Base-by-base conservation (phyloP, 2,797 vertebrate genomes). In the Amniataba percoides region DNA sequence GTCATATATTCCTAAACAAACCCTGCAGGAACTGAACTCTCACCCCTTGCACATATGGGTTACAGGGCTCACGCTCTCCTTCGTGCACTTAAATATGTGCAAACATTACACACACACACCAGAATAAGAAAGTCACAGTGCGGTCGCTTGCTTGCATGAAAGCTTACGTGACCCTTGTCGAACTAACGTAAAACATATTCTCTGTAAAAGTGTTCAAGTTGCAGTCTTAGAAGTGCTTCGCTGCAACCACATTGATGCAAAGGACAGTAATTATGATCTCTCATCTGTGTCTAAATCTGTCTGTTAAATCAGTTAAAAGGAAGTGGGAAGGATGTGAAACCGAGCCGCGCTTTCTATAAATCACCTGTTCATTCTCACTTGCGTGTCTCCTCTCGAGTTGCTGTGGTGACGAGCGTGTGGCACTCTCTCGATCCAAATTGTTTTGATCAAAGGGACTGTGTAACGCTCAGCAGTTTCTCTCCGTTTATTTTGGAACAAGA, bases 401-500 rank as follows among this genome's bases (percentile, higher is more conserved):
- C 91, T 79, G 85, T 89, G 88, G 90, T 52, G 76, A 93, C 76
- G 7, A 66, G 68, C 1, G 36, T 57, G 56, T 36, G 63, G 61
- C 39, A 39, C 58, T 48, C 80, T 81, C 58, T 86, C 21, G 2
- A 23, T 75, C 49, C 42, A 74, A 71, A 85, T 60, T 79, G 80
- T 87, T 89, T 87, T 58, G 74, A 88, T 89, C 76, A 72, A 82
- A 92, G 78, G 62, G 67, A 64, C 72, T 83, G 1, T 72, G 21
- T 61, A 0, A 86, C 89, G 4, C 67, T 82, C 90, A 64, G 70
- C 89, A 40, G 66, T 66, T 31, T 77, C 81, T 83, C 84, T 46
- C 89, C 82, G 95, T 99, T 98, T 97, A 96, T 97, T 97, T 97
- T 97, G 97, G 94, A 95, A 96, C 94, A 95, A 94, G 95, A 94